Conservation (phyloP, 2,113 vertebrate species). For the Acanthisitta chloris region DNA sequence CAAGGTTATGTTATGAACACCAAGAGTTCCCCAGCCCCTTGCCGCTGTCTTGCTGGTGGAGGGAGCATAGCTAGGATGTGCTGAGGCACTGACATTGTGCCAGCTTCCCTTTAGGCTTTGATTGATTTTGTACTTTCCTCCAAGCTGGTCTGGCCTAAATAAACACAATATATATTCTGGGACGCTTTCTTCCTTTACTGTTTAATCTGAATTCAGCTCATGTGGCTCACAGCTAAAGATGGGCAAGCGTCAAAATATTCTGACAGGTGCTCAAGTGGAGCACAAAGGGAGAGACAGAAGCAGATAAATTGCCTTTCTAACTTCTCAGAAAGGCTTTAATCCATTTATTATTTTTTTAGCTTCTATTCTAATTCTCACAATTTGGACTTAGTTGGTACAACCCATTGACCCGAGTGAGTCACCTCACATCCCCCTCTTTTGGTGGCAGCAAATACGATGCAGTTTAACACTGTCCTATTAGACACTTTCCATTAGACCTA, state of each 20-base stretch:
- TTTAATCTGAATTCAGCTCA: conserved; percentile 47
- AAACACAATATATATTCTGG: conserved; percentile 57
- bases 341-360: background rate
- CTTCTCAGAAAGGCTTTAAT: background rate
- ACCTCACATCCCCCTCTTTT: background rate
- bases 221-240: background rate
- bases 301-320: conserved; percentile 25
- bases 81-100: conserved; percentile 1
- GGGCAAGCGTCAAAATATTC: conserved; percentile 43
- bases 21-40: background rate
- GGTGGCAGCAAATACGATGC: background rate
- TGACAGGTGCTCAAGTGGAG: background rate
- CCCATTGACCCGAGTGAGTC: background rate
- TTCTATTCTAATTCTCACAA: background rate
- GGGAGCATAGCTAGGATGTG: conserved; percentile 1
- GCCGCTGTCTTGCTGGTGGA: background rate
- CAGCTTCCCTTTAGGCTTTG: conserved; percentile 59
- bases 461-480: background rate
- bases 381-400: background rate
- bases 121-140: background rate
- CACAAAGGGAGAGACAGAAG: conserved; percentile 24
- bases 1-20: background rate
- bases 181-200: background rate
- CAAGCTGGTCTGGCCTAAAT: conserved; percentile 57
- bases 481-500: background rate